A percentile compares a stretch with the other conserved stretches of the same genome.
Evolutionary conservation across 2,888 invertebrate genomes (phyloP).

Genomic region (Drosophila neutralis): DNA sequence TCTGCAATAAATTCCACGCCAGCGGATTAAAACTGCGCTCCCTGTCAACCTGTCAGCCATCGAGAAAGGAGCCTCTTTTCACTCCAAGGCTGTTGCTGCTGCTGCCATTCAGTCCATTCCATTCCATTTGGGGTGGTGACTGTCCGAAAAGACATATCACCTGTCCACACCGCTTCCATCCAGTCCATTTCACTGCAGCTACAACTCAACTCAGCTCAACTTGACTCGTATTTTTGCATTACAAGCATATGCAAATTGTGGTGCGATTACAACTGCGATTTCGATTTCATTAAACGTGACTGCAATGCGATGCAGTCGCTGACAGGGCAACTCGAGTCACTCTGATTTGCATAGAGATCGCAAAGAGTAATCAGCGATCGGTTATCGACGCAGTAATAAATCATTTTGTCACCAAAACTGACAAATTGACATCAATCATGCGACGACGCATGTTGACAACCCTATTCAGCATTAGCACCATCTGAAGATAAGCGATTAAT

Average conservation of each 20-base stretch:
- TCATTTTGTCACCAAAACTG: slow-evolving; percentile 73
- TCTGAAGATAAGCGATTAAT: slow-evolving; percentile 38
- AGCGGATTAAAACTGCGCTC: slow-evolving; percentile 52
- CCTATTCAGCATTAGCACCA: slow-evolving; percentile 38
- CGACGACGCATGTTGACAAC: slow-evolving; percentile 54
- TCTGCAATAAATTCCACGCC: slow-evolving; percentile 71
- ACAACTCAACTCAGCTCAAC: slow-evolving; percentile 4
- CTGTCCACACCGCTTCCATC: slow-evolving; percentile 52
- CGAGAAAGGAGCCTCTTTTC: slow-evolving; percentile 28
- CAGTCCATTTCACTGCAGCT: slow-evolving; percentile 13
- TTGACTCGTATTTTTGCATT: slow-evolving; percentile 39
- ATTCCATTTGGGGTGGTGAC: slow-evolving; percentile 66
- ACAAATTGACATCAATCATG: slow-evolving; percentile 77
- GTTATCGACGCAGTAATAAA: slow-evolving; percentile 63
- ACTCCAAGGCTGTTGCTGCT: slow-evolving; percentile 31
- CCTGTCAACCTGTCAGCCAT: slow-evolving; percentile 70
- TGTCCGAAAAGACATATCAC: slow-evolving; percentile 65
- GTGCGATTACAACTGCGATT: slow-evolving; percentile 66
- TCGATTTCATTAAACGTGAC: slow-evolving; percentile 73
- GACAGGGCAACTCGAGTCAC: slow-evolving; percentile 24
- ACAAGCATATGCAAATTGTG: slow-evolving; percentile 67
- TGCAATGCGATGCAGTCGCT: slow-evolving; percentile 43
- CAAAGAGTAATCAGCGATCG: slow-evolving; percentile 55
- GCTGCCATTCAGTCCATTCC: slow-evolving; percentile 15
- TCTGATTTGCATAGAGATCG: slow-evolving; percentile 66